phyloP scores from a whole-genome alignment of 2,113 vertebrate species.

The Neopipo cinnamomea region DNA sequence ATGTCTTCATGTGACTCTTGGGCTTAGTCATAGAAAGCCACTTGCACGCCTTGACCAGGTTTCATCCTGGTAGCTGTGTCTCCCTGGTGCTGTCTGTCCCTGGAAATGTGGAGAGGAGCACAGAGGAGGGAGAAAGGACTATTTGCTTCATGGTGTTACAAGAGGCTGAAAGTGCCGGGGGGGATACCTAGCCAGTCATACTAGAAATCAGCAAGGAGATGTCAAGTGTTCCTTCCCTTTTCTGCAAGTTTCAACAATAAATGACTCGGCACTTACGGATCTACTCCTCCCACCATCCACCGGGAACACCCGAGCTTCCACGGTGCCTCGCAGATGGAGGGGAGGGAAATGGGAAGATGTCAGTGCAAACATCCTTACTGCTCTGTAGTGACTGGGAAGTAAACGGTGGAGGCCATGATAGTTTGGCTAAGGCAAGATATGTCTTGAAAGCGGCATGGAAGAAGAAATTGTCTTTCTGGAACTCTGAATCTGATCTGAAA shows the following conservation, averaged over 20 bases:
- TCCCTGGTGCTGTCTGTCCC: not conserved
- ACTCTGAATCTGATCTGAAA: not conserved
- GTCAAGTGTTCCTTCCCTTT: not conserved
- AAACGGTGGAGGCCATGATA: not conserved
- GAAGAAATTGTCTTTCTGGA: not conserved
- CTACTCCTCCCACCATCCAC: not conserved
- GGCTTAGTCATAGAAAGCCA: not conserved
- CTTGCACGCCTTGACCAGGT: not conserved
- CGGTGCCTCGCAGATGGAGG: not conserved
- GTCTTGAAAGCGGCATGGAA: not conserved
- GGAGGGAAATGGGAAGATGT: not conserved
- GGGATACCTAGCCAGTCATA: not conserved
- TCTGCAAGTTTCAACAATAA: not conserved
- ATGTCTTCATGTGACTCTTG: not conserved
- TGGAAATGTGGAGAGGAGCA: not conserved
- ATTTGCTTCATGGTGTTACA: not conserved
- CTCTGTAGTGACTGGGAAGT: not conserved
- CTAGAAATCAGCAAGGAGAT: not conserved
- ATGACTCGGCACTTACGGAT: not conserved
- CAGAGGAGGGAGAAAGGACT: not conserved
- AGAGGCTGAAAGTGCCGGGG: not conserved
- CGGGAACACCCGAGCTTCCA: not conserved
- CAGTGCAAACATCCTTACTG: not conserved
- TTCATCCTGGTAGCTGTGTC: not conserved
- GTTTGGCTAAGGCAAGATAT: not conserved